A percentile compares a stretch with the other conserved stretches of the same genome.
Conservation (phyloP, 2,113 vertebrate genomes). For the Semicossyphus pulcher region DNA sequence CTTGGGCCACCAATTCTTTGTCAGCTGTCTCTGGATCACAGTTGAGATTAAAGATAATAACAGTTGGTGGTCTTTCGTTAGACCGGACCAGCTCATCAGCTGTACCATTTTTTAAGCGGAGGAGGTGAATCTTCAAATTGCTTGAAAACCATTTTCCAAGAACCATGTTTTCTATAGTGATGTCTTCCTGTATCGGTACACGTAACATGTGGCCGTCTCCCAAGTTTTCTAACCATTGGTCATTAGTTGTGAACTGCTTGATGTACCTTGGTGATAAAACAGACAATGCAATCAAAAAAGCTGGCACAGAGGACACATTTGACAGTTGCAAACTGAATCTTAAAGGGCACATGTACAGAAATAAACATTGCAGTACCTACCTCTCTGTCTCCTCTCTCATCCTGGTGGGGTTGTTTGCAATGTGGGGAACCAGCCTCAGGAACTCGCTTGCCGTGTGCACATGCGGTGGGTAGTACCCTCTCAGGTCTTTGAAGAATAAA, state of each 20-base stretch:
- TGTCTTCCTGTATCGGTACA: neutral
- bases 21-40: conserved; percentile 12
- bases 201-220: neutral
- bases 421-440: conserved; percentile 45
- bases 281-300: neutral
- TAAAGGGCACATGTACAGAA: neutral
- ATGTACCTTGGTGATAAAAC: conserved; percentile 1
- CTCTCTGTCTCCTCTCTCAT: conserved; percentile 47
- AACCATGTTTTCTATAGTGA: neutral
- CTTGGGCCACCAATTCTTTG: conserved; percentile 4
- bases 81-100: neutral
- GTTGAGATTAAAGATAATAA: conserved; percentile 2
- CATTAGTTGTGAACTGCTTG: neutral
- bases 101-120: neutral
- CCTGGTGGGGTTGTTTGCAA: conserved; percentile 51
- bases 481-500: conserved; percentile 29
- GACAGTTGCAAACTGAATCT: neutral
- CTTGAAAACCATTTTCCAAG: rapidly evolving
- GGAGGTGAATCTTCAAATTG: rapidly evolving
- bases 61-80: too few species aligned
- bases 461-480: conserved; percentile 2
- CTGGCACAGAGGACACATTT: neutral
- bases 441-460: conserved; percentile 29
- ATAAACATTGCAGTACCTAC: conserved; percentile 12
- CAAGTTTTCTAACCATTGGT: neutral